Percentiles rank a stretch among this genome's conserved stretches.
Conservation (phyloP, 2,797 vertebrate species). For the Scleropages formosus region DNA sequence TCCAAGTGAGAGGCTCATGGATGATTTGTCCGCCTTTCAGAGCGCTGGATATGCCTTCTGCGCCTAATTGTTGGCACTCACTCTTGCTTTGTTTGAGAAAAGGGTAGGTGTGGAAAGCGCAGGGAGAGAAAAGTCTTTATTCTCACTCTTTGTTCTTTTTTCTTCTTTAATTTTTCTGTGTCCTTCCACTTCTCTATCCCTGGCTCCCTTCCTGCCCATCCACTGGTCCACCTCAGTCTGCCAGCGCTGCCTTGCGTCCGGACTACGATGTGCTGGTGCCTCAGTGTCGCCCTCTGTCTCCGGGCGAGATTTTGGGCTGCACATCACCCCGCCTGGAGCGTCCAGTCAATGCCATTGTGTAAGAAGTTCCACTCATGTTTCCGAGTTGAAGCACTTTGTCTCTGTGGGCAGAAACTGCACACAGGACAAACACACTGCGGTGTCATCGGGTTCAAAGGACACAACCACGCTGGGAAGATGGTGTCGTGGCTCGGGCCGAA, state of each 20-base stretch:
- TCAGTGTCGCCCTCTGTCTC: slow-evolving; percentile 93
- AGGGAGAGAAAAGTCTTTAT: slow-evolving; percentile 19
- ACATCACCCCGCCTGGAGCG: slow-evolving; percentile 81
- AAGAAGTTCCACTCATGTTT: slow-evolving; percentile 54
- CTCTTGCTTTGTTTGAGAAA: slow-evolving; percentile 28
- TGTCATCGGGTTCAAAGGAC: too few relatives aligned
- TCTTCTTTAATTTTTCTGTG: background rate
- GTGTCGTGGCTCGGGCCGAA: too few relatives aligned
- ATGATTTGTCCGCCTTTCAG: slow-evolving; percentile 35
- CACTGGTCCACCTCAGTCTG: slow-evolving; percentile 45
- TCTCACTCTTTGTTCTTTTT: background rate
- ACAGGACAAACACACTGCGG: background rate
- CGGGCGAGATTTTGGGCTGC: slow-evolving; percentile 93
- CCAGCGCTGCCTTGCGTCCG: slow-evolving; percentile 70
- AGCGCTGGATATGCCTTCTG: background rate
- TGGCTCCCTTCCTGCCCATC: background rate
- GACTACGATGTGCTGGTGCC: slow-evolving; percentile 83
- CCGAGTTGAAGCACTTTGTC: background rate
- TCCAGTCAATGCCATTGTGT: slow-evolving; percentile 83
- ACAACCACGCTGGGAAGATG: too few relatives aligned
- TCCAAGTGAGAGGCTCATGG: slow-evolving; percentile 37
- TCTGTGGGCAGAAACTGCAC: background rate
- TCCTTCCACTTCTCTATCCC: background rate
- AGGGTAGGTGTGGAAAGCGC: slow-evolving; percentile 31
- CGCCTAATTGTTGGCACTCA: slow-evolving; percentile 36